Percentiles rank a stretch among this genome's conserved stretches.
Evolutionary conservation across 2,113 vertebrate species (phyloP).

Genomic region (Cavia aperea): DNA sequence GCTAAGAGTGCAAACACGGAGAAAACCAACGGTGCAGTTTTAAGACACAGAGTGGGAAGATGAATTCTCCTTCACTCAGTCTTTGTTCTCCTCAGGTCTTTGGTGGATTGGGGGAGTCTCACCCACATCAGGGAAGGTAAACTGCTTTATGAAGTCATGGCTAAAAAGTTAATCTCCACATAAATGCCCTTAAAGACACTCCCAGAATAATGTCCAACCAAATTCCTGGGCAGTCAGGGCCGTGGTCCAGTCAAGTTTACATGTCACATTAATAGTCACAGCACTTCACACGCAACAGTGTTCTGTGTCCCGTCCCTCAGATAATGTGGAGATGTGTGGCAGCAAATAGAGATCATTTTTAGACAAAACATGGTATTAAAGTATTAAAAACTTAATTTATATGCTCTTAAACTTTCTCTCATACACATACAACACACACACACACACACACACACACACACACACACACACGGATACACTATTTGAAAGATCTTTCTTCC

Average conservation of each 20-base stretch:
- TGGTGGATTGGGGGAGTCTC: neutral
- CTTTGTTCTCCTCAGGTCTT: neutral
- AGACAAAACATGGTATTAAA: neutral
- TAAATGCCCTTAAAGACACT: neutral
- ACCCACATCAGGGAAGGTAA: neutral
- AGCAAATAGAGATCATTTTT: neutral
- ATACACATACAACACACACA: neutral
- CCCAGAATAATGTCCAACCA: neutral
- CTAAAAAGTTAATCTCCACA: constrained; percentile 7
- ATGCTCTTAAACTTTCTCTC: neutral
- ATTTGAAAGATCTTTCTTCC: neutral
- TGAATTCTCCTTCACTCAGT: neutral
- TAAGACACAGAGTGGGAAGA: neutral
- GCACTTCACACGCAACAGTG: neutral
- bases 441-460: neutral
- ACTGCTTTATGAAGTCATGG: neutral
- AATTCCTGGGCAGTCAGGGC: neutral
- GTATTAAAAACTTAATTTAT: neutral
- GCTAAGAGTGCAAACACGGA: neutral
- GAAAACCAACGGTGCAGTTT: neutral
- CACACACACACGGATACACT: neutral
- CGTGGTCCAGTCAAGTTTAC: neutral
- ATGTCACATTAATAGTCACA: neutral
- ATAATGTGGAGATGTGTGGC: neutral
- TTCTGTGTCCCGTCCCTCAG: neutral